Conservation (phyloP, 2,888 invertebrate species). For the Tricholauxania praeusta region DNA sequence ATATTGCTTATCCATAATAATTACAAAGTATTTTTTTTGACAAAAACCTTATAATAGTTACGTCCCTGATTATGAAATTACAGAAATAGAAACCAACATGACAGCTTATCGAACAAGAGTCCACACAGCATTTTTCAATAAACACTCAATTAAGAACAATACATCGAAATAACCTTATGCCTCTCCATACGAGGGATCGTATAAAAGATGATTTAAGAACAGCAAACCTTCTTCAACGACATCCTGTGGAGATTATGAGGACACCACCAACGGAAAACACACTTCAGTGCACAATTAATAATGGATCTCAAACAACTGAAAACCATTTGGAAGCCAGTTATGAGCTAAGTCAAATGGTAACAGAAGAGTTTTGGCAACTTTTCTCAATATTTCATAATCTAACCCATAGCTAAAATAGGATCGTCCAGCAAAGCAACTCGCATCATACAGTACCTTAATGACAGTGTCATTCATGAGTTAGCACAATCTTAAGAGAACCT, state of each 20-base stretch:
- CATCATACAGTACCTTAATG: background rate
- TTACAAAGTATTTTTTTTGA: too few species aligned
- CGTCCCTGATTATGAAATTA: background rate
- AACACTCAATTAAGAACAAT: slow-evolving; percentile 8
- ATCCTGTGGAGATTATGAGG: background rate
- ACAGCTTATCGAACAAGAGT: background rate
- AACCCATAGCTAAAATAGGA: background rate
- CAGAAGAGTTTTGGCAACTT: background rate
- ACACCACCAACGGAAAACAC: background rate
- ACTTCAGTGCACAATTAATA: background rate
- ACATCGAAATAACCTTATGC: background rate
- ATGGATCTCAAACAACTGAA: background rate
- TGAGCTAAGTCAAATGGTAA: background rate
- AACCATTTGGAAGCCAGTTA: too few species aligned
- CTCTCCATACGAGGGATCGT: background rate
- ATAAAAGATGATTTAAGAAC: background rate
- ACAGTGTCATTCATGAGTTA: background rate
- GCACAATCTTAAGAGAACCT: background rate
- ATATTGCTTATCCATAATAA: too few species aligned
- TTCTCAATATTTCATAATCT: background rate
- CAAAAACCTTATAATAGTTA: too few species aligned
- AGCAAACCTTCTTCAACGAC: background rate
- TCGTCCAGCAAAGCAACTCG: background rate
- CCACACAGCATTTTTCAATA: background rate
- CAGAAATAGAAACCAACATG: slow-evolving; percentile 1